Base-by-base conservation (phyloP, 2,797 vertebrate species). In the Clarias laeviceps region DNA sequence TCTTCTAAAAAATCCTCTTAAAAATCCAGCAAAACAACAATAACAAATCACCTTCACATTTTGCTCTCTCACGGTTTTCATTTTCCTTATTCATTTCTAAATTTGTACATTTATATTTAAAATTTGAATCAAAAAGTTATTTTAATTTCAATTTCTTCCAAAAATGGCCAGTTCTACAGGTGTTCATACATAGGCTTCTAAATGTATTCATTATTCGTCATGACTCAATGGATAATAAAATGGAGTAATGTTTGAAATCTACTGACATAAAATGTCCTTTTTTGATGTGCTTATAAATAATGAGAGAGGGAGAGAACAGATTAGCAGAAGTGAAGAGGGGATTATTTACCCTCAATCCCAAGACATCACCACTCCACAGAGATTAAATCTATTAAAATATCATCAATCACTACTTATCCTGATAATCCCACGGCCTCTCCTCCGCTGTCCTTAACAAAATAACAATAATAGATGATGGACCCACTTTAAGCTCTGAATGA, bases 361-460 rank as follows among this genome's bases (percentile, higher is more conserved):
- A 90, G 84, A 86, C 62, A 40, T 80, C 59, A 59, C 62, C 82
- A 84, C 80, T 82, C 68, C 59, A 70, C 8, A 68, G 77, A 83
- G 87, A 90, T 90, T 89, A 89, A 87, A 88, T 87, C 78, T 88
- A 89, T 89, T 89, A 90, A 87, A 89, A 88, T 88, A 88, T 90
- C 88, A 89, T 89, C 88, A 89, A 87, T 90, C 88, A 84, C 81
- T 86, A 80, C 79, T 88, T 73, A 88, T 83, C 81, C 73, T 61
- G 81, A 87, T 88, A 90, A 90, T 89, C 85, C 88, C 77, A 37
- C 69, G 20, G 77, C 57, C 69, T 78, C 78, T 73, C 70, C 50
- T 82, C 82, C 81, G 54, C 76, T 50, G 82, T 73, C 81, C 81
- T 80, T 87, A 81, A 84, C 83, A 76, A 86, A 85, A 90, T 82